phyloP scores from a whole-genome alignment of 30 jellyfish, hydroid and myxozoan species.

The Aurelia sp. region DNA sequence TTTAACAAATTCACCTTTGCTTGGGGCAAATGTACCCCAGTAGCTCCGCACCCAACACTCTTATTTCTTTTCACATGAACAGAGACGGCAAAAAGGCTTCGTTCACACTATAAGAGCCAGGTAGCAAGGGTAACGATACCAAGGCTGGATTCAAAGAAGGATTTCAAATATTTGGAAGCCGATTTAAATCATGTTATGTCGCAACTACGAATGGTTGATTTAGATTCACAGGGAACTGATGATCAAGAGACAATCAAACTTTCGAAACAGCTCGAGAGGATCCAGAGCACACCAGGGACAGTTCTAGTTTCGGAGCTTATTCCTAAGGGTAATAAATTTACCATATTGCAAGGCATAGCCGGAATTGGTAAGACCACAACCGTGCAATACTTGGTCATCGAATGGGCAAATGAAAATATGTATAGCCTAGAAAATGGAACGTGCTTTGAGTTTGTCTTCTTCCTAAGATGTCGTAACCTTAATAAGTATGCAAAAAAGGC shows the following conservation, averaged over 20 bases:
- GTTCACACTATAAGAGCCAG: not conserved
- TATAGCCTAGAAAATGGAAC: too few relatives aligned
- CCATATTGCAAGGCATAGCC: slow-evolving; percentile 4
- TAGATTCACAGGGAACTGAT: not conserved
- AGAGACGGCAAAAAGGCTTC: not conserved
- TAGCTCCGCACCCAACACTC: too few relatives aligned
- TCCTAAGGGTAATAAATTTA: not conserved
- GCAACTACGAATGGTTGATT: not conserved
- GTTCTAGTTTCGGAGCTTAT: not conserved
- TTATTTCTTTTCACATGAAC: not conserved
- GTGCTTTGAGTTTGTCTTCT: not conserved
- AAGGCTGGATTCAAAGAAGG: not conserved
- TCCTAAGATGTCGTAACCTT: not conserved
- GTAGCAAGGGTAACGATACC: not conserved
- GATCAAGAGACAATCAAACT: not conserved
- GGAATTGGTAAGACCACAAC: slow-evolving; percentile 3
- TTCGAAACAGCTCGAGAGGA: not conserved
- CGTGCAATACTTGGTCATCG: not conserved
- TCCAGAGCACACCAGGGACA: slow-evolving; percentile 3
- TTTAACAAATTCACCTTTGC: too few relatives aligned
- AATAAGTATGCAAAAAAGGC: not conserved
- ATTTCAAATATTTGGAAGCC: not conserved
- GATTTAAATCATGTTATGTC: not conserved
- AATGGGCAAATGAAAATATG: slow-evolving; percentile 10
- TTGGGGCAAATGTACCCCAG: too few relatives aligned